phyloP scores from a whole-genome alignment of 2,888 invertebrate species.

The Ceraclea dissimilis region DNA sequence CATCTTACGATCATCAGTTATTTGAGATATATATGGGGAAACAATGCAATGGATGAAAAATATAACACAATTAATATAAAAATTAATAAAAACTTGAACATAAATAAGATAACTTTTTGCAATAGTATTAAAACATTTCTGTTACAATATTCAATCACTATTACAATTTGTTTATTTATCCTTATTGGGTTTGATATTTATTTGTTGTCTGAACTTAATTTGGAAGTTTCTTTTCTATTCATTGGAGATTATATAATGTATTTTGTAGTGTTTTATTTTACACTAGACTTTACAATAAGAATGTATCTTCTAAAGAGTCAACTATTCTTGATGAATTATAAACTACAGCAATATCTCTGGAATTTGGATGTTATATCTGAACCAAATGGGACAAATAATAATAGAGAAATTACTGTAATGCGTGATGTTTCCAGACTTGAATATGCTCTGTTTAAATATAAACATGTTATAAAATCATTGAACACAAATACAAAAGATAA shows the following conservation, averaged over 20 bases:
- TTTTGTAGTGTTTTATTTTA: not conserved
- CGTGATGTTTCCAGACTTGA: not conserved
- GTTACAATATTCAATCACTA: not conserved
- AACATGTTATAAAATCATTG: not conserved
- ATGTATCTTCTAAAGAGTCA: slow-evolving; percentile 4
- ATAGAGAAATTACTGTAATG: no score
- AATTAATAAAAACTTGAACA: not conserved
- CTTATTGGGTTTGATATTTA: not conserved
- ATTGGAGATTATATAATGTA: slow-evolving; percentile 1
- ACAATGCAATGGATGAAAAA: not conserved
- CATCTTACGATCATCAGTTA: not conserved
- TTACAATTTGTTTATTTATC: not conserved
- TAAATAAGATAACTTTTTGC: not conserved
- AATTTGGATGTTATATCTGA: no score
- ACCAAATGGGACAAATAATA: no score
- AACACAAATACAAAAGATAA: not conserved
- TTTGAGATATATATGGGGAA: not conserved
- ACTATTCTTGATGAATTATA: not conserved
- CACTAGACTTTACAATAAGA: not conserved
- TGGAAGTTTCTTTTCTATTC: not conserved
- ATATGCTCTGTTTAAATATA: not conserved
- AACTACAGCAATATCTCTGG: not conserved
- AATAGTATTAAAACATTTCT: not conserved
- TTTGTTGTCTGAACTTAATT: not conserved
- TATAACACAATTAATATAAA: not conserved